These are phyloP conservation scores for Danaus melanippus DNA, from an alignment of 1,140 invertebrate genomes.

Conservation along the genomic window DNA sequence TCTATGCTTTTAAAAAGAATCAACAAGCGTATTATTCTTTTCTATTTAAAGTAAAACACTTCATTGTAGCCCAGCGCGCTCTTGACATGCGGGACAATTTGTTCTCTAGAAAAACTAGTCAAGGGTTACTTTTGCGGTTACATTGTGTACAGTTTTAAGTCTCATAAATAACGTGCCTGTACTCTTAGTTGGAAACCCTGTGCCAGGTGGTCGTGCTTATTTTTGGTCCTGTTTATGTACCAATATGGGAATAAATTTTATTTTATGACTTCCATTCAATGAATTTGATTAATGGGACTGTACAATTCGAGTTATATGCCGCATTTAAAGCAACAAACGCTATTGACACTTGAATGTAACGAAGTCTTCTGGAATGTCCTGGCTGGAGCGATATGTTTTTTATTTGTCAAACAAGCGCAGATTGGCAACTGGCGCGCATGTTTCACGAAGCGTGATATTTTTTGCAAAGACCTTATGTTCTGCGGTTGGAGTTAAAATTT, in stretches of 20 bases:
- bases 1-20: conserved; percentile 20
- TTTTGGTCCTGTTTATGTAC: conserved; percentile 55
- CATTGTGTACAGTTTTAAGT: conserved; percentile 45
- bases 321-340: conserved; percentile 11
- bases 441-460: conserved; percentile 57
- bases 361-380: conserved; percentile 7
- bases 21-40: conserved; percentile 10
- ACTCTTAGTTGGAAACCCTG: conserved; percentile 43
- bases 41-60: conserved; percentile 18
- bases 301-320: conserved; percentile 20
- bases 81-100: conserved; percentile 41
- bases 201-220: conserved; percentile 64
- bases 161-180: conserved; percentile 56
- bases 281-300: conserved; percentile 41
- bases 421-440: conserved; percentile 52
- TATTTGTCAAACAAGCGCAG: conserved; percentile 13
- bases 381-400: conserved; percentile 8
- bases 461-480: conserved; percentile 43
- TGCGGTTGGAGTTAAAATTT: conserved; percentile 51
- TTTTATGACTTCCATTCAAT: conserved; percentile 57
- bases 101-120: conserved; percentile 53
- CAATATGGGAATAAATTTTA: conserved; percentile 56
- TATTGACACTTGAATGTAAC: conserved; percentile 11
- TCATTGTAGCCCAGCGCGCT: conserved; percentile 20
- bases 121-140: conserved; percentile 65